Conservation (phyloP, 2,797 vertebrate genomes). For the Sebastes iracundus region DNA sequence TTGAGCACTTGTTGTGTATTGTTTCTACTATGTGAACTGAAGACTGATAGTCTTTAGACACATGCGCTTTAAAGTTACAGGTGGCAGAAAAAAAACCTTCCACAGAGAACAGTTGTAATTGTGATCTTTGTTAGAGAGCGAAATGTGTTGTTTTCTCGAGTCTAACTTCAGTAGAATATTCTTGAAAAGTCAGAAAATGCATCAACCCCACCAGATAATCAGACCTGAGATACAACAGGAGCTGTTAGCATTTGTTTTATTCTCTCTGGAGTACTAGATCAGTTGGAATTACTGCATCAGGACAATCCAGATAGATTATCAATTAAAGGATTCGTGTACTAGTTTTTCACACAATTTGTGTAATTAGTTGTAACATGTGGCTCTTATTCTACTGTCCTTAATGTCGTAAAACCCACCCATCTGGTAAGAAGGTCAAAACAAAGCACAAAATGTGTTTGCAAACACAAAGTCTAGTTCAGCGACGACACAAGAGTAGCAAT, state of each 20-base stretch:
- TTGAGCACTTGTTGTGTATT: constrained; percentile 72
- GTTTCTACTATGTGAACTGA: constrained; percentile 61
- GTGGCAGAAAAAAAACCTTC: constrained; percentile 46
- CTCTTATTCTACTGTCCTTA: constrained; percentile 1
- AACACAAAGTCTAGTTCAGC: constrained; percentile 28
- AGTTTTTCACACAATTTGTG: constrained; percentile 12
- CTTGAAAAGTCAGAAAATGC: constrained; percentile 20
- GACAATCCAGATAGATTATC: constrained; percentile 29
- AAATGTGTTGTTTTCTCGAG: constrained; percentile 39
- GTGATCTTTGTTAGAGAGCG: constrained; percentile 47
- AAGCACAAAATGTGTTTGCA: constrained; percentile 34
- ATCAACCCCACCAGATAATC: constrained; percentile 23
- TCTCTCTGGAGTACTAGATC: constrained; percentile 21
- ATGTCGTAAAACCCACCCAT: background rate
- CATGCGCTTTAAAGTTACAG: constrained; percentile 64
- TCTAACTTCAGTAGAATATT: constrained; percentile 36
- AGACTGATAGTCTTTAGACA: constrained; percentile 63
- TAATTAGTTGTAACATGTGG: constrained; percentile 2
- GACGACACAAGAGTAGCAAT: constrained; percentile 31
- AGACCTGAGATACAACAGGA: constrained; percentile 15
- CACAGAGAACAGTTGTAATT: constrained; percentile 33
- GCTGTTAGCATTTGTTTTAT: constrained; percentile 4
- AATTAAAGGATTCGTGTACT: background rate
- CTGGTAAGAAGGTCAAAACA: constrained; percentile 26
- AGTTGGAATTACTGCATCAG: constrained; percentile 18